phyloP scores from a whole-genome alignment of 2,888 invertebrate genomes.

The Tipula confusa region DNA sequence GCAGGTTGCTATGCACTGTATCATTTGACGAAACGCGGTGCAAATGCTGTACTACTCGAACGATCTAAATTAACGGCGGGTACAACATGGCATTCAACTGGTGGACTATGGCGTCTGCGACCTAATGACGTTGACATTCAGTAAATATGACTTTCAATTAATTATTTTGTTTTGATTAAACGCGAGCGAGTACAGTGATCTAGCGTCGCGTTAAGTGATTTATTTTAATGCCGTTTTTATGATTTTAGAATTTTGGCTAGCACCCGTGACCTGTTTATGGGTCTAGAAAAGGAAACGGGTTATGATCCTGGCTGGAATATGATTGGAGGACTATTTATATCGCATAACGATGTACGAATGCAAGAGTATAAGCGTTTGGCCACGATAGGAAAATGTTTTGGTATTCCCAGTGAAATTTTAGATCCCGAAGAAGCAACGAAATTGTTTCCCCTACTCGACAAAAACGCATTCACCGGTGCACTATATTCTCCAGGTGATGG shows the following conservation, averaged over 20 bases:
- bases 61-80: conserved; percentile 67
- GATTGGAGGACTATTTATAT: conserved; percentile 87
- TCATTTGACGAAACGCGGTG: conserved; percentile 70
- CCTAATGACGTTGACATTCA: conserved; percentile 81
- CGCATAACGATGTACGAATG: conserved; percentile 63
- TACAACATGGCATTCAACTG: conserved; percentile 55
- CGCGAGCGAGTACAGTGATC: neutral
- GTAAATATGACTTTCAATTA: conserved; percentile 32
- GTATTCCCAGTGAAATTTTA: conserved; percentile 70
- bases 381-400: conserved; percentile 71
- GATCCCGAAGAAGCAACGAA: conserved; percentile 69
- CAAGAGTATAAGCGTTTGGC: conserved; percentile 79
- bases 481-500: conserved; percentile 78
- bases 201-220: neutral
- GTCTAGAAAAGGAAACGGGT: conserved; percentile 73
- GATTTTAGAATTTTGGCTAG: conserved; percentile 55
- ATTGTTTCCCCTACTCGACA: conserved; percentile 72
- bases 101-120: conserved; percentile 77
- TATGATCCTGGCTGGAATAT: conserved; percentile 81
- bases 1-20: conserved; percentile 84
- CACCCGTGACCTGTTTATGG: conserved; percentile 64
- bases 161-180: conserved; percentile 8
- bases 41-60: conserved; percentile 74
- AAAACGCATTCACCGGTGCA: conserved; percentile 69
- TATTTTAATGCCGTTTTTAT: neutral